These are phyloP conservation scores for Trinectes maculatus DNA, from an alignment of 2,113 vertebrate genomes.

Conservation along the genomic window DNA sequence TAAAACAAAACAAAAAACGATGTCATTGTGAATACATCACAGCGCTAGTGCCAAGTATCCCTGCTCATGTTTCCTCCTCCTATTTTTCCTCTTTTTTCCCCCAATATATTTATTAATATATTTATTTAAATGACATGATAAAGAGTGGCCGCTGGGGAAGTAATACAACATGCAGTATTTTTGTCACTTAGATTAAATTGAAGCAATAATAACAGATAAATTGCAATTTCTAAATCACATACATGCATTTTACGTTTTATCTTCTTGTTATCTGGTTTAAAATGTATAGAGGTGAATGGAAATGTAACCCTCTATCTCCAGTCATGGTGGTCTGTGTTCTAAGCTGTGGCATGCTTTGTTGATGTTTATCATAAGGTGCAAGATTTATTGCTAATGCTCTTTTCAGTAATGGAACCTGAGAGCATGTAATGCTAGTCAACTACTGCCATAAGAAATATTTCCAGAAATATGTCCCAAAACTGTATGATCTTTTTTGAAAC, in stretches of 20 bases:
- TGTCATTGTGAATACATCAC: slow-evolving; percentile 91
- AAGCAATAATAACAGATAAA: background rate
- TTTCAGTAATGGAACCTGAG: background rate
- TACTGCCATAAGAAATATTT: background rate
- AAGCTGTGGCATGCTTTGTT: background rate
- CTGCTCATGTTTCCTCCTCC: slow-evolving; percentile 33
- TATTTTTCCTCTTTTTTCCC: slow-evolving; percentile 3
- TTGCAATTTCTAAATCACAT: background rate
- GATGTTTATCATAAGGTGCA: background rate
- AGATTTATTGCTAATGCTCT: background rate
- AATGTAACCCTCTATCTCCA: too few species aligned
- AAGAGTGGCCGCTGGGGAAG: slow-evolving; percentile 8
- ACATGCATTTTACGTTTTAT: background rate
- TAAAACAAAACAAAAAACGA: too few species aligned
- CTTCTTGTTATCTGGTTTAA: background rate
- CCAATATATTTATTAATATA: slow-evolving; percentile 19
- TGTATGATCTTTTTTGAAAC: background rate
- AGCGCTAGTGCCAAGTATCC: slow-evolving; percentile 76
- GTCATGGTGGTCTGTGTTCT: too few species aligned
- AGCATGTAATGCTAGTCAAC: background rate
- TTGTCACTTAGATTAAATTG: background rate
- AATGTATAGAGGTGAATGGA: background rate
- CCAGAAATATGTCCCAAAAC: background rate
- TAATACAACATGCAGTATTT: slow-evolving; percentile 13
- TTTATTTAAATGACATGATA: too few species aligned